Evolutionary conservation across 2,113 vertebrate species (phyloP).

Genomic region (Galemys pyrenaicus): DNA sequence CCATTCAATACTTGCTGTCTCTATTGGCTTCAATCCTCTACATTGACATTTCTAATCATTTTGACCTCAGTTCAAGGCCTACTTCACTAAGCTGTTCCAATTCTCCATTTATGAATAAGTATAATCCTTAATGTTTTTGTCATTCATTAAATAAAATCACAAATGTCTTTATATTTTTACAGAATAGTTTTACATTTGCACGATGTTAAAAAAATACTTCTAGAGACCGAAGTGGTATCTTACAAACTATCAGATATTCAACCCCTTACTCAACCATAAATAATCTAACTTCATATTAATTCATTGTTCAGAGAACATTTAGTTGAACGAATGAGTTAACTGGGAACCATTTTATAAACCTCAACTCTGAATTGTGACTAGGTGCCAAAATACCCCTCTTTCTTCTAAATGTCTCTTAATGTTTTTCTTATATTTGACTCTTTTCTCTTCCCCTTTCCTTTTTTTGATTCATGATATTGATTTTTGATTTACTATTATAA

Average conservation of each 20-base stretch:
- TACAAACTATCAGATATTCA: not conserved
- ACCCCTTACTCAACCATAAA: not conserved
- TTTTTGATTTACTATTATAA: conserved; percentile 46
- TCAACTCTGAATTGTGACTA: not conserved
- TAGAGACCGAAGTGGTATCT: not conserved
- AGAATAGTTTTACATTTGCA: not conserved
- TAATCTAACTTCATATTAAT: not conserved
- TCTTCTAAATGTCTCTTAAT: not conserved
- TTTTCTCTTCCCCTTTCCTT: not conserved
- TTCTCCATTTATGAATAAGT: not conserved
- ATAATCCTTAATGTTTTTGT: not conserved
- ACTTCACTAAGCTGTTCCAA: not conserved
- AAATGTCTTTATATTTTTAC: not conserved
- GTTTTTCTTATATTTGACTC: not conserved
- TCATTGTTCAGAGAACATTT: conserved; percentile 11
- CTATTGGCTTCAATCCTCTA: not conserved
- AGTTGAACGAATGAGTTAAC: not conserved
- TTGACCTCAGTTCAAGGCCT: not conserved
- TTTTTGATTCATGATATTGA: conserved; percentile 52
- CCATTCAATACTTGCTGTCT: not conserved
- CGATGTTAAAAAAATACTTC: not conserved
- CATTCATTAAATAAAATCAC: conserved; percentile 35
- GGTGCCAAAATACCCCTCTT: not conserved
- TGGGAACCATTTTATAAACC: conserved; percentile 1
- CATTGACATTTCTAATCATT: not conserved